Evolutionary conservation across 2,888 invertebrate genomes (phyloP), one percentile per base, ranked within the genome.

Genomic region (Scaptomyza polygonia): DNA sequence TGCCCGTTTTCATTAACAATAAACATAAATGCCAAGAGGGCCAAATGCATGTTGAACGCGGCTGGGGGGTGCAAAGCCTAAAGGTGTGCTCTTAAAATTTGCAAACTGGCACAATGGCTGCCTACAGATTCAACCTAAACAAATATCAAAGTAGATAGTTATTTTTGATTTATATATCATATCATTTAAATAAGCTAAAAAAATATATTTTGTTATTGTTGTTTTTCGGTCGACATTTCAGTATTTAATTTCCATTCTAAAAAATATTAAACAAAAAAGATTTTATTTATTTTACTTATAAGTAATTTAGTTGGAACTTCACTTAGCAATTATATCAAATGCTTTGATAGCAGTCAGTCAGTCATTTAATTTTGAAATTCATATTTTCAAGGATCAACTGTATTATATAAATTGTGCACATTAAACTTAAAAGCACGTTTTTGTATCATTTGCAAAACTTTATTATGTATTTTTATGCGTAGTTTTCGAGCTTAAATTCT

Each of bases 1-100:
- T 78, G 82, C 72, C 69, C 49, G 66, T 72, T 72, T 78, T 84
- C 75, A 81, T 81, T 84, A 86, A 69, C 67, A 67, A 82, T 79
- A 86, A 61, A 74, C 83, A 73, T 82, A 70, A 85, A 72, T 65
- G 80, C 57, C 64, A 55, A 51, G 61, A 67, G 36, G 14, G 14
- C 14, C 8, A 36, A 14, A 14, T 36, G 36, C 14, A 36, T 14
- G 16, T 16, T 4, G 2, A 11, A 5, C 5, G 6, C 3, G 14
- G 21, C 21, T 4, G 21, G 21, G 8, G 14, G 14, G 7, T 29
- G 49, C 12, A 27, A 30, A 11, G 40, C 12, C 25, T 14, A 21
- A 48, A 14, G 27, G 18, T 44, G 18, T 18, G 16, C 45, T 29
- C 30, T 27, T 9, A 16, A 48, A 49, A 57, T 55, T 55, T 51